Base-by-base conservation (phyloP, 2,797 vertebrate species). In the Dallia pectoralis region DNA sequence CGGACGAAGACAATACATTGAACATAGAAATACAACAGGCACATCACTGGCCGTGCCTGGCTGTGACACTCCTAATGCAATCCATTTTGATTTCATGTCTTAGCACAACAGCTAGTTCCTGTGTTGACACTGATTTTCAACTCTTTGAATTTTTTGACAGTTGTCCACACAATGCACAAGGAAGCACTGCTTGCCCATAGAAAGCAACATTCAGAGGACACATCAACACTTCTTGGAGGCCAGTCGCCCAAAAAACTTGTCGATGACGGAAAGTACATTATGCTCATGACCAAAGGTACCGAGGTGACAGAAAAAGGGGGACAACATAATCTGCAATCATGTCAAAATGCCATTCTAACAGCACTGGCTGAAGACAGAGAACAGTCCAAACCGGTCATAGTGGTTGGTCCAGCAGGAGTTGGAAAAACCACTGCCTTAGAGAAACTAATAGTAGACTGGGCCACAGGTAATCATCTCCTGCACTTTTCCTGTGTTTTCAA, bases 391-490 rank as follows among this genome's bases (percentile, higher is more conserved):
- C 63, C 70, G 1, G 83, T 93, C 14, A 32, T 87, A 4, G 65
- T 94, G 27, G 79, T 77, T 0, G 93, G 93, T 18, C 79, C 87
- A 9, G 89, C 86, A 14, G 93, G 93, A 1, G 87, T 88, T 0
- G 94, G 94, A 7, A 94, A 94, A 87, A 92, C 90, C 16, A 91
- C 91, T 0, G 79, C 85, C 0, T 65, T 93, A 70, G 83, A 91
- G 72, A 93, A 93, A 80, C 82, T 94, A 0, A 30, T 90, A n/a
- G 79, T 81, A 51, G 88, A 91, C 72, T 94, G 93, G 93, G 86
- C 87, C 0, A 81, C 69, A 27, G 88, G 78, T 1, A 71, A 81
- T 14, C 69, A 69, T n/a, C 84, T 92, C 19, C 87, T 91, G 69
- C 81, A 84, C 67, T 92, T 92, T 25, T 66, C 83, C 0, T 79